phyloP scores from a whole-genome alignment of 2,888 invertebrate genomes.

The Lasioglossum leucozonium region DNA sequence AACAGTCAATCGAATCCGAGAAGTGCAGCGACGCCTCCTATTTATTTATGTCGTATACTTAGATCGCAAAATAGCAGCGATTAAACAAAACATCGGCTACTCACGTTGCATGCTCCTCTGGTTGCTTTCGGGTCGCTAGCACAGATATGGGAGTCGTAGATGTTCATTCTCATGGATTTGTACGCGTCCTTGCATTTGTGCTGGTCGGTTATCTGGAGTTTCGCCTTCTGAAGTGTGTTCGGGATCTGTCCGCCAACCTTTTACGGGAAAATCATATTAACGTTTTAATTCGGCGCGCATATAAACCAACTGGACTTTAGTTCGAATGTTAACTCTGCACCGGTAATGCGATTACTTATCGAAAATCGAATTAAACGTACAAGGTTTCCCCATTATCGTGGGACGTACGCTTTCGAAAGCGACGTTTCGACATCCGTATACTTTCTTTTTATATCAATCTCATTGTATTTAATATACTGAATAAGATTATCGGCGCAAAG shows the following conservation, averaged over 20 bases:
- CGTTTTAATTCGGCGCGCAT: not conserved
- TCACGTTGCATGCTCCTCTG: conserved; percentile 69
- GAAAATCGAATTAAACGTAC: not conserved
- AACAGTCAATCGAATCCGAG: not conserved
- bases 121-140: conserved; percentile 42
- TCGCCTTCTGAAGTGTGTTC: conserved; percentile 84
- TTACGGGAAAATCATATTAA: conserved; percentile 1
- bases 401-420: not conserved
- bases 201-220: conserved; percentile 86
- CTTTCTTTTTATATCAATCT: too few relatives aligned
- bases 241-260: conserved; percentile 68
- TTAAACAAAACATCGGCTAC: not conserved
- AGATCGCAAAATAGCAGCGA: not conserved
- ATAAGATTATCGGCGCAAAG: too few relatives aligned
- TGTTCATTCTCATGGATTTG: not conserved
- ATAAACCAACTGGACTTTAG: not conserved
- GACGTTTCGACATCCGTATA: not conserved
- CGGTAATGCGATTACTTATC: not conserved
- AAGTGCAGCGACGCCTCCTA: too few relatives aligned
- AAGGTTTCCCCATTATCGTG: not conserved
- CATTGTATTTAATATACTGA: too few relatives aligned
- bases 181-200: conserved; percentile 82
- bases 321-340: not conserved
- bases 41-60: too few relatives aligned
- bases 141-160: conserved; percentile 64